A percentile compares a stretch with the other conserved stretches of the same genome.
Evolutionary conservation across 1,140 invertebrate genomes (phyloP).

Genomic region (Panagrolaimus sp.): DNA sequence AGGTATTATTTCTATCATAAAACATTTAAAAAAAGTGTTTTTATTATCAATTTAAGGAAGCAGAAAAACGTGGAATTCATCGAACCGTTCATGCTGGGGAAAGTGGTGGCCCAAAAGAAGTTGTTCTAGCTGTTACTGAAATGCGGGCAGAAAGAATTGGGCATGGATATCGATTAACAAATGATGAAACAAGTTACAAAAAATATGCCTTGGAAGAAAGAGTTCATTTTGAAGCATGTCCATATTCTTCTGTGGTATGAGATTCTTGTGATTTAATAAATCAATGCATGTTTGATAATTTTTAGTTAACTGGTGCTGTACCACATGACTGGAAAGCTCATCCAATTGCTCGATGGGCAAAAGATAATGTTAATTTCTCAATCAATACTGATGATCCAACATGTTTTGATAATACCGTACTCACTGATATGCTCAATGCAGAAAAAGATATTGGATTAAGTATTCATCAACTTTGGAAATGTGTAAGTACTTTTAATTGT

Average conservation of each 20-base stretch:
- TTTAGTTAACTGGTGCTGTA: constrained; percentile 65
- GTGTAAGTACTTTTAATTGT: constrained; percentile 53
- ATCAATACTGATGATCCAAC: constrained; percentile 67
- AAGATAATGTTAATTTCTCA: constrained; percentile 66
- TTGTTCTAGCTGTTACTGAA: constrained; percentile 63
- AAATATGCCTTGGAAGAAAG: constrained; percentile 54
- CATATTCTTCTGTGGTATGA: constrained; percentile 64
- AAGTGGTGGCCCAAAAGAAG: constrained; percentile 60
- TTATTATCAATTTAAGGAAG: constrained; percentile 44
- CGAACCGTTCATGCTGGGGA: constrained; percentile 68
- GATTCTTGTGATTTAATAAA: too few species aligned
- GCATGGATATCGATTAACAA: constrained; percentile 66
- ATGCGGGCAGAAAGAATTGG: constrained; percentile 66
- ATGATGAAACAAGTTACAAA: constrained; percentile 64
- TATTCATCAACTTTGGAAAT: constrained; percentile 61
- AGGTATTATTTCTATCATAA: constrained; percentile 29
- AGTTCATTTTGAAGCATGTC: constrained; percentile 66
- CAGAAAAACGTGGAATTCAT: constrained; percentile 62
- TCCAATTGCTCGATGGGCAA: constrained; percentile 63
- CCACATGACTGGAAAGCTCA: constrained; percentile 52
- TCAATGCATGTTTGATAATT: too few species aligned
- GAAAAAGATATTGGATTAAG: constrained; percentile 62
- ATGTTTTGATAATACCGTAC: constrained; percentile 62
- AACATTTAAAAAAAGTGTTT: neutral
- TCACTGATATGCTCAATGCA: constrained; percentile 63